Base-by-base conservation (phyloP, 2,888 invertebrate genomes). In the Ennomos erosarius region DNA sequence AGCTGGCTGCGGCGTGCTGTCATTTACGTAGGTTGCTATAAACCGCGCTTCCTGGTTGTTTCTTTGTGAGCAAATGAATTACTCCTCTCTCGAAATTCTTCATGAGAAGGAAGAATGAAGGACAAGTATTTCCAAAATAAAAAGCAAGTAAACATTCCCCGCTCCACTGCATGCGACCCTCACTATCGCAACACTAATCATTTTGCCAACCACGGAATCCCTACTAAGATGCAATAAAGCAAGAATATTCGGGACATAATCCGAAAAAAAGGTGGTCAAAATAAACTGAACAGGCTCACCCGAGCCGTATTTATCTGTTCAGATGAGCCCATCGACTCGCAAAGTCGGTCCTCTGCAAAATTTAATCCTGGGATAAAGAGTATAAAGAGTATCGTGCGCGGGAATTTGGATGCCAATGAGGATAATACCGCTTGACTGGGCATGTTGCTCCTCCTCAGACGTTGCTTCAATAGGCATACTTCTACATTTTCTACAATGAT, bases 321-420 rank as follows among this genome's bases (percentile, higher is more conserved):
- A 78, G 81, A 77, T 79, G 74, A 74, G 71, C 70, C 74, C 74
- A 74, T 74, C 71, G 78, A 74, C 66, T 76, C 71, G 73, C 78
- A 75, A 80, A 85, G 79, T 79, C 79, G 78, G 78, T 77, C 76
- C 81, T 76, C 78, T 80, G 83, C 83, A 84, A 85, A 85, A 87
- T 87, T 87, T 85, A 87, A 88, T 85, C 85, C 86, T 59, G 64
- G 80, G 82, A 85, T 87, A 84, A 85, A 87, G 62, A 87, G 61
- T 57, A 67, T 65, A 55, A 54, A 59, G 81, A 82, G 78, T 82
- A 82, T 84, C 81, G 65, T 49, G 57, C 60, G 64, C 50, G 64
- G 68, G 55, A 62, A 55, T 59, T 62, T 51, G 58, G 58, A 74
- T 70, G 26, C 26, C 26, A 26, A 26, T 26, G 26, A 26, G 26